These are phyloP conservation scores for Rhinogobius similis DNA, from an alignment of 2,113 vertebrate genomes.

Conservation along the genomic window DNA sequence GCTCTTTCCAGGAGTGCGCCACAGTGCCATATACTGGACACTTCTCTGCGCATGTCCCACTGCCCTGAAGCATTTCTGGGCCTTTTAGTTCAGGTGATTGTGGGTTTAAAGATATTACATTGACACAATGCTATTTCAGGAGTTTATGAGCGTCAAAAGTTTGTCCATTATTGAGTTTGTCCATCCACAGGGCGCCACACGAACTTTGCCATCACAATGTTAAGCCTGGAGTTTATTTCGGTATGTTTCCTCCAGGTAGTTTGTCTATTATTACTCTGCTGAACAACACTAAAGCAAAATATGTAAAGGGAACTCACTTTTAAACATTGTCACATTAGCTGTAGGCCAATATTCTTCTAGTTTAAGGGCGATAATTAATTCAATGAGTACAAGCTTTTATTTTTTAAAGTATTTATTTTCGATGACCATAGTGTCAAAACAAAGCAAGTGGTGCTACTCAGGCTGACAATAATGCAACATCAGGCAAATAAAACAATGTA, in stretches of 20 bases:
- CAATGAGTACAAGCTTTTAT: background rate
- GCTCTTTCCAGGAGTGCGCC: too few relatives aligned
- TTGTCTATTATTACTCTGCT: background rate
- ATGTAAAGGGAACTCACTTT: background rate
- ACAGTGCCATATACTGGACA: too few relatives aligned
- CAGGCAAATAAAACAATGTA: constrained; percentile 13
- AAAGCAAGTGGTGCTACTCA: background rate
- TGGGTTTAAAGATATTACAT: too few relatives aligned
- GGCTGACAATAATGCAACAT: constrained; percentile 4
- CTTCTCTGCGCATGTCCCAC: too few relatives aligned
- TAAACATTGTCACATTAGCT: background rate
- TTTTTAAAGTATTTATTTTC: constrained; percentile 8
- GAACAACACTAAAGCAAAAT: background rate
- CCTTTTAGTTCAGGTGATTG: too few relatives aligned
- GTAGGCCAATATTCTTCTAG: background rate
- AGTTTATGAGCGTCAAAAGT: too few relatives aligned
- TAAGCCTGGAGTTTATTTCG: too few relatives aligned
- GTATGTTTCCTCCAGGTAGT: background rate
- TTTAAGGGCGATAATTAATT: background rate
- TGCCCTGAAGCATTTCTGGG: too few relatives aligned
- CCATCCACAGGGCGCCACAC: too few relatives aligned
- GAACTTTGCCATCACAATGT: too few relatives aligned
- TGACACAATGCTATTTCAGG: too few relatives aligned
- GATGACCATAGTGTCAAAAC: constrained; percentile 18
- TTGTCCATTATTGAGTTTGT: too few relatives aligned